Percentiles rank a stretch among this genome's conserved stretches.
Evolutionary conservation across 2,113 vertebrate genomes (phyloP).

Genomic region (Callospermophilus lateralis): DNA sequence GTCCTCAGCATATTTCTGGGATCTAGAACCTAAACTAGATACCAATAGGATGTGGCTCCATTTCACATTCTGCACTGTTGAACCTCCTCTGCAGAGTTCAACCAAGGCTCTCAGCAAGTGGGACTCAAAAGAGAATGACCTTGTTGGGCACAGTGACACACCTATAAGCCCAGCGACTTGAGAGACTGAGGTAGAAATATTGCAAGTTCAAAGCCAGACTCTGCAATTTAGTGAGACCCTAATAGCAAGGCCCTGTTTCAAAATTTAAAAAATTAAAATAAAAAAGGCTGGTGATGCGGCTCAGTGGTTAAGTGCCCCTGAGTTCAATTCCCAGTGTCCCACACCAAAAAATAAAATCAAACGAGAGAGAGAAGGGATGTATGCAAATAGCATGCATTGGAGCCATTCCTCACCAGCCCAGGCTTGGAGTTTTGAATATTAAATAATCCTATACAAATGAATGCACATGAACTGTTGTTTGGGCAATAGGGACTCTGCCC

Average conservation of each 20-base stretch:
- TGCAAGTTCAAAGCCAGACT: not conserved
- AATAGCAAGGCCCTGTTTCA: too few species aligned
- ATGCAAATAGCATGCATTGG: constrained; percentile 23
- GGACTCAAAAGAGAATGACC: not conserved
- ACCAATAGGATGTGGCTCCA: not conserved
- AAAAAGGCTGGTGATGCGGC: too few species aligned
- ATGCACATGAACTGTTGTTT: constrained; percentile 45
- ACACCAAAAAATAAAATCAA: not conserved
- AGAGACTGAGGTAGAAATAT: too few species aligned
- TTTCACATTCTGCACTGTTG: not conserved
- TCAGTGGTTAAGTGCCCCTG: not conserved
- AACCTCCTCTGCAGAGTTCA: not conserved
- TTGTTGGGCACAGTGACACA: not conserved
- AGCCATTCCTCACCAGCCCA: constrained; percentile 4
- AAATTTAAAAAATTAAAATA: too few species aligned
- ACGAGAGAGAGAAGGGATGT: not conserved
- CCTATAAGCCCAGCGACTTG: not conserved
- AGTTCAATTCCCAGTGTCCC: not conserved
- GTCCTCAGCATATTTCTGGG: not conserved
- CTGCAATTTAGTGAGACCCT: not conserved
- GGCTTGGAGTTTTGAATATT: constrained; percentile 58
- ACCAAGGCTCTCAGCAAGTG: not conserved
- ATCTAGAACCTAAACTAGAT: not conserved
- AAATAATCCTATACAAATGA: constrained; percentile 48
- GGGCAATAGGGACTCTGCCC: not conserved